Conservation (phyloP, 2,797 vertebrate species). For the Austrolebias charrua region DNA sequence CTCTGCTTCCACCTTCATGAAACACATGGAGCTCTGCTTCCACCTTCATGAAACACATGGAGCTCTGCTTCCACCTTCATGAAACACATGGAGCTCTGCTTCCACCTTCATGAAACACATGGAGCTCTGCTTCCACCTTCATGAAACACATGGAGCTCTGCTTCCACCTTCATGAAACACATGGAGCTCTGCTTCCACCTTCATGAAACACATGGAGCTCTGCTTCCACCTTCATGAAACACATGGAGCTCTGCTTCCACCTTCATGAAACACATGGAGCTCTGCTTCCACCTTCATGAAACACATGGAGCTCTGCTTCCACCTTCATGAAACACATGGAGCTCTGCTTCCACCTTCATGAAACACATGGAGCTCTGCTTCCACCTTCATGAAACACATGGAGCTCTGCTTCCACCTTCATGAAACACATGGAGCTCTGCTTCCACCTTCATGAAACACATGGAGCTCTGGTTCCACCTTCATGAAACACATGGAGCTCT, state of each 20-base stretch:
- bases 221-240: neutral
- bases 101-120: neutral
- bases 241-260: neutral
- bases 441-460: neutral
- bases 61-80: neutral
- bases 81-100: neutral
- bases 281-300: neutral
- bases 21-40: neutral
- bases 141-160: neutral
- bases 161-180: neutral
- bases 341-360: neutral
- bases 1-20: neutral
- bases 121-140: neutral
- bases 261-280: too few relatives aligned
- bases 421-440: neutral
- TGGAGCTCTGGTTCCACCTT: neutral
- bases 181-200: neutral
- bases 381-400: fast-evolving
- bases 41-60: fast-evolving
- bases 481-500: neutral
- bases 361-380: neutral
- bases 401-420: neutral
- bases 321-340: fast-evolving
- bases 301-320: neutral
- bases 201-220: neutral